A percentile compares a stretch with the other conserved stretches of the same genome.
phyloP scores from a whole-genome alignment of 1,140 invertebrate species.

The Drosophila baimaii region DNA sequence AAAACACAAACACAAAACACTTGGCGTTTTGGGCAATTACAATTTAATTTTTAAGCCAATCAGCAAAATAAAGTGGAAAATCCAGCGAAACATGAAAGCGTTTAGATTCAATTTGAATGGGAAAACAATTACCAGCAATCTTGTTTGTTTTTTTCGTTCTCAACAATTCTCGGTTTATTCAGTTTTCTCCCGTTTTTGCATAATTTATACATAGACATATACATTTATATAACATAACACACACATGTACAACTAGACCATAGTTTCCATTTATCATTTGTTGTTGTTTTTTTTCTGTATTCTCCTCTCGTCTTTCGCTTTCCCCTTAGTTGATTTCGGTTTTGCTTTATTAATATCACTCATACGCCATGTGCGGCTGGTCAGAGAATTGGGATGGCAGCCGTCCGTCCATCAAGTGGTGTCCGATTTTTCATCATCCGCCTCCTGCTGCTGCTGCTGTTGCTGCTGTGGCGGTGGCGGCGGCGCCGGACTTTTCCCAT shows the following conservation, averaged over 20 bases:
- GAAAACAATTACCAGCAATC: slow-evolving; percentile 13
- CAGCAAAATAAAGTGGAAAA: slow-evolving; percentile 57
- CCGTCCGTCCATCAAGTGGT: slow-evolving; percentile 55
- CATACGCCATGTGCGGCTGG: slow-evolving; percentile 60
- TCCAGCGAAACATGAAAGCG: slow-evolving; percentile 46
- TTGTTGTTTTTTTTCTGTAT: slow-evolving; percentile 12
- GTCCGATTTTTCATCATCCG: slow-evolving; percentile 54
- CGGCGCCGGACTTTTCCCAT: slow-evolving; percentile 53
- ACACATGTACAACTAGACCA: slow-evolving; percentile 67
- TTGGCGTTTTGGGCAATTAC: slow-evolving; percentile 59
- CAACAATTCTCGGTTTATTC: slow-evolving; percentile 58
- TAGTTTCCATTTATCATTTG: slow-evolving; percentile 46
- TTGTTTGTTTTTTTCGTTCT: slow-evolving; percentile 19
- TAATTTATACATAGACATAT: slow-evolving; percentile 66
- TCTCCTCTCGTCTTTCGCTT: background rate
- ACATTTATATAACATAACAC: slow-evolving; percentile 60
- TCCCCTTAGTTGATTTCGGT: slow-evolving; percentile 32
- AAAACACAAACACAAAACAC: slow-evolving; percentile 38
- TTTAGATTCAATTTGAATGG: slow-evolving; percentile 41
- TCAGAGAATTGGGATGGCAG: slow-evolving; percentile 18
- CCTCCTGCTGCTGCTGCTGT: slow-evolving; percentile 14
- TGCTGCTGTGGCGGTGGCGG: slow-evolving; percentile 1
- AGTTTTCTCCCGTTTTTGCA: slow-evolving; percentile 48
- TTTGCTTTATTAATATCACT: slow-evolving; percentile 77
- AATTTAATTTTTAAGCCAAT: slow-evolving; percentile 69